Base-by-base conservation (phyloP, 1,140 invertebrate species). In the Bombus sibiricus region DNA sequence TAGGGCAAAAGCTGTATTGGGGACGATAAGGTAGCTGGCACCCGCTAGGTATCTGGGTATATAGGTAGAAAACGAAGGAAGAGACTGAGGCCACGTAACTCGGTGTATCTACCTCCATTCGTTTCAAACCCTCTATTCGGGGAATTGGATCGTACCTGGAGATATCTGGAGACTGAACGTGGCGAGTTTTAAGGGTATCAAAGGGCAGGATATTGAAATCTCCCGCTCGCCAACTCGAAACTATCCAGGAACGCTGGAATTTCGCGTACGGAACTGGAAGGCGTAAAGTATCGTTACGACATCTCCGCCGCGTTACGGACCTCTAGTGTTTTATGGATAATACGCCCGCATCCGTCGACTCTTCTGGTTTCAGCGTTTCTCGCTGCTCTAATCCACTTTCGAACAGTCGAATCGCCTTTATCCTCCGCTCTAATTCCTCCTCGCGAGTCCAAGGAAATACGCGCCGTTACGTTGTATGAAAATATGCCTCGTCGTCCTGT, bases 151-250 rank as follows among this genome's bases (percentile, higher is more conserved):
- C 81, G 81, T 69, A 85, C n/a, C 39, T 86, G 83, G 41, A 83
- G 86, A 91, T 91, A 89, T 73, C 78, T 85, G 37, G 74, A 72
- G 74, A 76, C 69, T 69, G 86, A 90, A 81, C 80, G 76, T 80
- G 71, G 69, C 76, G 89, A 91, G 89, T 91, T 91, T 89, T 87
- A 83, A 90, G 76, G 69, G 81, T 88, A 91, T 91, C 88, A 91
- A 91, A 89, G 90, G 84, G 86, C 89, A 90, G 90, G 90, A 91
- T 91, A 91, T 91, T 91, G 91, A 91, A 91, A 88, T 91, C 90
- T 87, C 86, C 83, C 66, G 79, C 18, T 34, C 53, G 53, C 74
- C 71, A 71, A 69, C 68, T n/a, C 66, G 78, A 34, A 41, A 37
- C 74, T 34, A 37, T 28, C 32, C 39, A 73, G 74, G 37, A 77